These are phyloP conservation scores for Torymus tubicola DNA, from an alignment of 2,888 invertebrate genomes.

Conservation along the genomic window DNA sequence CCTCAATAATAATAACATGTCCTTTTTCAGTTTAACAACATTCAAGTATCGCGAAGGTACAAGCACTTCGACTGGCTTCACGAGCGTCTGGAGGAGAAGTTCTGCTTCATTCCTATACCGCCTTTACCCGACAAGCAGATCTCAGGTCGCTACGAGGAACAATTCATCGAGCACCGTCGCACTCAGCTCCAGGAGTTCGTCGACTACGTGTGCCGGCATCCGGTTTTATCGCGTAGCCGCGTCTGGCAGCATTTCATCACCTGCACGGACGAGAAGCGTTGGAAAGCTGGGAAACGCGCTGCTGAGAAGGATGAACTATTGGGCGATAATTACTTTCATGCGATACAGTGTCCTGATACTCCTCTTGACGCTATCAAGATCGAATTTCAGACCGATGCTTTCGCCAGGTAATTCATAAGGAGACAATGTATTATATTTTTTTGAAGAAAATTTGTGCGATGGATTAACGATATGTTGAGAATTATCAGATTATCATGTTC, in stretches of 20 bases:
- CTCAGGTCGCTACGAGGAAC: slow-evolving; percentile 97
- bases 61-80: slow-evolving; percentile 99
- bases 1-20: too few species aligned
- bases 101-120: slow-evolving; percentile 95
- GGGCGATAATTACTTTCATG: slow-evolving; percentile 93
- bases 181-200: slow-evolving; percentile 97
- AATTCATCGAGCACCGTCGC: slow-evolving; percentile 95
- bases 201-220: slow-evolving; percentile 97
- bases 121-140: slow-evolving; percentile 99
- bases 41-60: slow-evolving; percentile 95
- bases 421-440: background rate
- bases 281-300: slow-evolving; percentile 97
- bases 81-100: slow-evolving; percentile 94
- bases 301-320: slow-evolving; percentile 96
- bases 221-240: slow-evolving; percentile 92
- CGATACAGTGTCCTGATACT: slow-evolving; percentile 90
- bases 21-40: slow-evolving; percentile 85
- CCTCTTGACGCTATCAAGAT: slow-evolving; percentile 83
- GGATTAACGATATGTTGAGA: too few species aligned
- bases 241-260: slow-evolving; percentile 98
- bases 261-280: slow-evolving; percentile 97
- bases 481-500: too few species aligned
- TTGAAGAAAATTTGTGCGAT: too few species aligned
- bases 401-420: slow-evolving; percentile 77
- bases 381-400: slow-evolving; percentile 91